These are phyloP conservation scores for Neosalanx taihuensis DNA, from an alignment of 2,797 vertebrate genomes.

Conservation along the genomic window DNA sequence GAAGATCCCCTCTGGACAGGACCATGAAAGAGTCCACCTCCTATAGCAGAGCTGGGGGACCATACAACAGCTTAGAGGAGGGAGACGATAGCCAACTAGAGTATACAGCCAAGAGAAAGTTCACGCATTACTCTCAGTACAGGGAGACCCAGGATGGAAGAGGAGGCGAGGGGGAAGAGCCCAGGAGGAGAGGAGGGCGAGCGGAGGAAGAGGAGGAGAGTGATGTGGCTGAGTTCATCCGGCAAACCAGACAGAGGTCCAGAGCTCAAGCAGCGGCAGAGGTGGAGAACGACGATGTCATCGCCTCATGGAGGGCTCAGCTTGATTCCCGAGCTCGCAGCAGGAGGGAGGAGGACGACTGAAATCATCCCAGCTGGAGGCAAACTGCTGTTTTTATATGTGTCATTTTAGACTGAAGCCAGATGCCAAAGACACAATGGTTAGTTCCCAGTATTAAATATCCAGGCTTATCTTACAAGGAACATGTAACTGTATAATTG, in stretches of 20 bases:
- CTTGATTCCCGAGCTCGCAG: conserved; percentile 72
- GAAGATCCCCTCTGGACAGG: conserved; percentile 43
- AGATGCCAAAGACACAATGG: no score
- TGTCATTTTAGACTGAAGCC: no score
- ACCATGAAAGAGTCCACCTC: conserved; percentile 49
- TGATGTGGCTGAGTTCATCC: conserved; percentile 74
- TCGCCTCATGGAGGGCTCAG: conserved; percentile 85
- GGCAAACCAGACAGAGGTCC: conserved; percentile 73
- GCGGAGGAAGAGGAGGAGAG: conserved; percentile 70
- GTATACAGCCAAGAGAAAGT: conserved; percentile 76
- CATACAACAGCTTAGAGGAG: conserved; percentile 45
- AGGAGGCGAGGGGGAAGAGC: conserved; percentile 47
- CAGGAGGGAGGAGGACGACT: conserved; percentile 60
- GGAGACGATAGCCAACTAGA: conserved; percentile 65
- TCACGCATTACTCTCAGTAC: conserved; percentile 67
- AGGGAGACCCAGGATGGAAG: conserved; percentile 59
- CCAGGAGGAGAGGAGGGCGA: conserved; percentile 44
- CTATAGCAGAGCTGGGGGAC: conserved; percentile 30
- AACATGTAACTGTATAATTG: no score
- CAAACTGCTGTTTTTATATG: not conserved
- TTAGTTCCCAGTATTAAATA: no score
- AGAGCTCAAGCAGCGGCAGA: conserved; percentile 77
- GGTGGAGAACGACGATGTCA: conserved; percentile 84
- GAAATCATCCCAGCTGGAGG: not conserved
- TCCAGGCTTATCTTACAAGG: no score